Conservation (phyloP, 1,140 invertebrate species). For the Danaus melanippus region DNA sequence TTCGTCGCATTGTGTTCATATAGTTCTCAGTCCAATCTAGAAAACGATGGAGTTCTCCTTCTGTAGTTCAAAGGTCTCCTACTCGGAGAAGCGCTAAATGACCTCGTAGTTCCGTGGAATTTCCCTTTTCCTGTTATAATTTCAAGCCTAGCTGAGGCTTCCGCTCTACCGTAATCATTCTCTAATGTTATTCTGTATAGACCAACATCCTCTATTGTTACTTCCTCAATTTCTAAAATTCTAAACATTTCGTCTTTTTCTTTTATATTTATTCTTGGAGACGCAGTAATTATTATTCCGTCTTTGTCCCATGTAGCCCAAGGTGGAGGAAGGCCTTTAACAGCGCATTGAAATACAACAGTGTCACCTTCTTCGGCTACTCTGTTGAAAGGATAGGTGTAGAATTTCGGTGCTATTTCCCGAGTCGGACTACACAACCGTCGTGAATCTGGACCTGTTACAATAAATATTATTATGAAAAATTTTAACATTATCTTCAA, state of each 20-base stretch:
- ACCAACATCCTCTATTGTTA: slow-evolving; percentile 84
- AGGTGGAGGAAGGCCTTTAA: slow-evolving; percentile 82
- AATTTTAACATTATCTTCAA: slow-evolving; percentile 4
- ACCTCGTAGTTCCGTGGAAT: slow-evolving; percentile 46
- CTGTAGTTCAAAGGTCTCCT: slow-evolving; percentile 31
- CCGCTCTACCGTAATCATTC: slow-evolving; percentile 86
- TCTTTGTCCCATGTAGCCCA: slow-evolving; percentile 89
- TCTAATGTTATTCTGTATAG: slow-evolving; percentile 85
- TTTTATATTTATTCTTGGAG: slow-evolving; percentile 77
- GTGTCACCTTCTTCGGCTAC: slow-evolving; percentile 85
- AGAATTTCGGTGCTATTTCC: slow-evolving; percentile 82
- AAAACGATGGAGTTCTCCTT: slow-evolving; percentile 36
- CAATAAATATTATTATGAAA: not conserved
- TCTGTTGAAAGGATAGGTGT: slow-evolving; percentile 88
- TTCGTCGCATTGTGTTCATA: slow-evolving; percentile 3
- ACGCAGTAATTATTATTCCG: slow-evolving; percentile 76
- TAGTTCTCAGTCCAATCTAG: slow-evolving; percentile 51
- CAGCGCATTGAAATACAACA: slow-evolving; percentile 82
- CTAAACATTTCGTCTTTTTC: slow-evolving; percentile 84
- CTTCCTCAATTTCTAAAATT: slow-evolving; percentile 84
- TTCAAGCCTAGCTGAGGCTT: slow-evolving; percentile 85
- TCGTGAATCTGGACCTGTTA: slow-evolving; percentile 38
- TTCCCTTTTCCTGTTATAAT: slow-evolving; percentile 75
- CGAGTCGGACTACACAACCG: slow-evolving; percentile 46
- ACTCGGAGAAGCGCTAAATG: slow-evolving; percentile 47